Evolutionary conservation across 2,113 vertebrate species (phyloP).

Genomic region (Platanista minor): DNA sequence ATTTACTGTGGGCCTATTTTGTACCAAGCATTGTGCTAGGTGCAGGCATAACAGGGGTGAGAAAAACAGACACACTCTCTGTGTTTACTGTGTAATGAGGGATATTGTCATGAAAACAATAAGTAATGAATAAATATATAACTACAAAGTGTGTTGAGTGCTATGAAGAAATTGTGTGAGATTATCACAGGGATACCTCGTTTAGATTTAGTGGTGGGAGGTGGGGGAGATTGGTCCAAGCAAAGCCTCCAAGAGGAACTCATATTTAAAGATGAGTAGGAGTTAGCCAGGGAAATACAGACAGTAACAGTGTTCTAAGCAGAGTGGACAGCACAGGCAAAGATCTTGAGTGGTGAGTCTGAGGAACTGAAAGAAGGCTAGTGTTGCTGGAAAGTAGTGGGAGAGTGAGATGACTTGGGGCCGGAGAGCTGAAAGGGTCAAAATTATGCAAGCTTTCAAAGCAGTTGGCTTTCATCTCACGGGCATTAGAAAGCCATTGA

Average conservation of each 20-base stretch:
- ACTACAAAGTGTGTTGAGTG: not conserved
- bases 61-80: not conserved
- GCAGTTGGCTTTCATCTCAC: not conserved
- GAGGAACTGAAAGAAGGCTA: conserved; percentile 1
- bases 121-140: not conserved
- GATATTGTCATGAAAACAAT: not conserved
- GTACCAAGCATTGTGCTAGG: not conserved
- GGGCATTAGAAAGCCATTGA: not conserved
- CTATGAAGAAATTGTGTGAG: not conserved
- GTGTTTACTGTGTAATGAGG: not conserved
- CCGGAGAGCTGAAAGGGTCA: not conserved
- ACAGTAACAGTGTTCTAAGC: not conserved
- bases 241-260: not conserved
- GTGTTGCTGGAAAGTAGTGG: not conserved
- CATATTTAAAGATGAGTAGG: not conserved
- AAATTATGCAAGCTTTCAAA: not conserved
- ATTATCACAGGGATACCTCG: not conserved
- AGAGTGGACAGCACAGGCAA: not conserved
- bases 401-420: not conserved
- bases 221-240: not conserved
- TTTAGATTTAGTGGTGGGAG: not conserved
- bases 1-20: not conserved
- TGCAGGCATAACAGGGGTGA: not conserved
- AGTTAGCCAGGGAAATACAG: not conserved
- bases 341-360: not conserved